Evolutionary conservation across 2,888 invertebrate genomes (phyloP).

Genomic region (Aphodius granarius): DNA sequence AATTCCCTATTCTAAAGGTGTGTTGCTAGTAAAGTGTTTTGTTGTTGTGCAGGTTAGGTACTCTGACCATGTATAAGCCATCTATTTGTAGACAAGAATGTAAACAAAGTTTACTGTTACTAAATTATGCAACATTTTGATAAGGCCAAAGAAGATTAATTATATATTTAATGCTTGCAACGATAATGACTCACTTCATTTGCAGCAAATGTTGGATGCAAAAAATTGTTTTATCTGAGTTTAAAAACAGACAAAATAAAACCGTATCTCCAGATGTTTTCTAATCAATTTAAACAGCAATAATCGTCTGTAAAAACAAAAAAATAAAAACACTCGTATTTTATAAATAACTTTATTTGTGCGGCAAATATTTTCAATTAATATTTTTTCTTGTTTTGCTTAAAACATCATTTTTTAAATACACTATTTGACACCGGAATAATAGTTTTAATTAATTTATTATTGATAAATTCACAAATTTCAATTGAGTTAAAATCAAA

Average conservation of each 20-base stretch:
- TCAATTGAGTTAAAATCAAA: constrained; percentile 1
- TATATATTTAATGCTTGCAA: not conserved
- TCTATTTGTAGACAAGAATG: no score
- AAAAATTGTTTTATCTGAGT: not conserved
- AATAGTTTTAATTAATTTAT: no score
- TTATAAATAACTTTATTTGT: not conserved
- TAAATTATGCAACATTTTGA: not conserved
- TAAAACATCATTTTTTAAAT: not conserved
- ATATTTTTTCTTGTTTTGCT: not conserved
- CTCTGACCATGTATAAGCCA: no score
- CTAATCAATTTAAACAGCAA: not conserved
- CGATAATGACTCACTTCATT: not conserved
- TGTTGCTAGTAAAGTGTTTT: no score
- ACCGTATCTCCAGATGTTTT: not conserved
- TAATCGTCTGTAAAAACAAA: not conserved
- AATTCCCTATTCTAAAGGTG: no score
- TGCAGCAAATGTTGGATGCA: not conserved
- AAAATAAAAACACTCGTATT: not conserved
- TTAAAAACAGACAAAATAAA: not conserved
- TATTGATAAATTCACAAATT: not conserved
- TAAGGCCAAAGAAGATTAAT: not conserved
- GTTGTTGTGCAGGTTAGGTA: no score
- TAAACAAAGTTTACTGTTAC: not conserved
- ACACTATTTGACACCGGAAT: not conserved
- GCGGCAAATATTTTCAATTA: not conserved